These are phyloP conservation scores for Callionymus lyra DNA, from an alignment of 2,113 vertebrate species.

Conservation along the genomic window DNA sequence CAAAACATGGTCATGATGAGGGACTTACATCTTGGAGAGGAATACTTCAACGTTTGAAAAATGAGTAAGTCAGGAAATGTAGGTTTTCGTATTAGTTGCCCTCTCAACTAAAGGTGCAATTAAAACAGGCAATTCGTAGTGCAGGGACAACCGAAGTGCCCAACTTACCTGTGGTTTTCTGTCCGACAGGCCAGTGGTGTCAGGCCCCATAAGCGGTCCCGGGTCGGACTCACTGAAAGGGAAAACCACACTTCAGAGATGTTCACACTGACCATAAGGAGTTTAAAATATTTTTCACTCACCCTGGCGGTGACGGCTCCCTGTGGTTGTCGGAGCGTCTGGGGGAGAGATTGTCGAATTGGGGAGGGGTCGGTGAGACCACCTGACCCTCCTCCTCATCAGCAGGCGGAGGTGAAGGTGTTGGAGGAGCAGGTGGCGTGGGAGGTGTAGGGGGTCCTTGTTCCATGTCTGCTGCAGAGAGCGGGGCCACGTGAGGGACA, in stretches of 20 bases:
- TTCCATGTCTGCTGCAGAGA: conserved; percentile 5
- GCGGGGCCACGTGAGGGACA: conserved; percentile 13
- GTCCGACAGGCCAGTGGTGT: conserved; percentile 22
- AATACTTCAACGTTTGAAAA: too few relatives aligned
- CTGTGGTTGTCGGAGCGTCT: conserved; percentile 68
- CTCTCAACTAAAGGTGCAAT: too few relatives aligned
- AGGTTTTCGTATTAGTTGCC: too few relatives aligned
- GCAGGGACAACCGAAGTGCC: too few relatives aligned
- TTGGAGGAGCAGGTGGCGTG: conserved; percentile 1
- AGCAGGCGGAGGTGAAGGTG: background rate
- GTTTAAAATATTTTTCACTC: background rate
- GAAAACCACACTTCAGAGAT: conserved; percentile 3
- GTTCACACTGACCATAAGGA: background rate
- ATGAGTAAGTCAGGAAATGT: too few relatives aligned
- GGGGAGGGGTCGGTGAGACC: conserved; percentile 17
- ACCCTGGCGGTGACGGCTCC: conserved; percentile 65
- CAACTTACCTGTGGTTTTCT: conserved; percentile 30
- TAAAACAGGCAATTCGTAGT: too few relatives aligned
- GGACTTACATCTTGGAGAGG: too few relatives aligned
- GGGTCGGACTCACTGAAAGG: conserved; percentile 31
- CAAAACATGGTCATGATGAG: too few relatives aligned
- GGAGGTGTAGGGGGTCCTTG: conserved; percentile 1
- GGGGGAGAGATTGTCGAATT: conserved; percentile 62
- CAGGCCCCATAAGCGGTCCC: conserved; percentile 9
- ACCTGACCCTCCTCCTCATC: conserved; percentile 13